A percentile compares a stretch with the other conserved stretches of the same genome.
Conservation (phyloP, 2,888 invertebrate genomes). For the Troides aeacus region DNA sequence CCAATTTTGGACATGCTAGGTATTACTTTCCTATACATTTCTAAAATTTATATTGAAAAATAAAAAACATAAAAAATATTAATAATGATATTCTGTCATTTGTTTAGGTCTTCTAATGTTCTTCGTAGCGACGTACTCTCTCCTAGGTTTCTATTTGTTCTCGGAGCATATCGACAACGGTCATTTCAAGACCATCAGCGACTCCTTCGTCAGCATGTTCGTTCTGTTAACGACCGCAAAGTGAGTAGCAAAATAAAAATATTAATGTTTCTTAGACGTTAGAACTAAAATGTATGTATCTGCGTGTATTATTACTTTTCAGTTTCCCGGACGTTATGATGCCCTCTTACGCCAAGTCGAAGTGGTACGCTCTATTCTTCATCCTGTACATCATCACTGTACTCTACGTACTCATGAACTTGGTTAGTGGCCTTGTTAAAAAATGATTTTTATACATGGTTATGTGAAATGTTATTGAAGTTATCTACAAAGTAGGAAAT, state of each 20-base stretch:
- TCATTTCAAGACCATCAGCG: conserved; percentile 88
- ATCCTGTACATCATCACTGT: conserved; percentile 91
- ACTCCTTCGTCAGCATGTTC: conserved; percentile 93
- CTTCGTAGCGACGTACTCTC: conserved; percentile 90
- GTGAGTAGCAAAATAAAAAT: conserved; percentile 80
- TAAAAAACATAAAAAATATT: no score
- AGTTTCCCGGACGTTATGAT: conserved; percentile 97
- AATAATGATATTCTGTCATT: background rate
- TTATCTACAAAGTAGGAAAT: no score
- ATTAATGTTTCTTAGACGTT: no score
- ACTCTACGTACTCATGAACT: conserved; percentile 92
- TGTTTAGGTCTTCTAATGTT: conserved; percentile 84
- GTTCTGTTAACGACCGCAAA: conserved; percentile 95
- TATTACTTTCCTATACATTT: conserved; percentile 32
- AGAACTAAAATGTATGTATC: background rate
- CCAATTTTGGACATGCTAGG: conserved; percentile 94
- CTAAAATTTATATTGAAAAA: no score
- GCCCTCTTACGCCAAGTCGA: conserved; percentile 90
- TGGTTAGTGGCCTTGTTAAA: conserved; percentile 77
- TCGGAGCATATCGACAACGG: conserved; percentile 85
- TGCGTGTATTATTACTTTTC: background rate
- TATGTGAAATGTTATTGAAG: no score
- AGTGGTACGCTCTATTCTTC: conserved; percentile 92
- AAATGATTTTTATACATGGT: no score
- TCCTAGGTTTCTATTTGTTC: conserved; percentile 91